These are phyloP conservation scores for Drosophila gaucha DNA, from an alignment of 2,888 invertebrate genomes.

Conservation along the genomic window DNA sequence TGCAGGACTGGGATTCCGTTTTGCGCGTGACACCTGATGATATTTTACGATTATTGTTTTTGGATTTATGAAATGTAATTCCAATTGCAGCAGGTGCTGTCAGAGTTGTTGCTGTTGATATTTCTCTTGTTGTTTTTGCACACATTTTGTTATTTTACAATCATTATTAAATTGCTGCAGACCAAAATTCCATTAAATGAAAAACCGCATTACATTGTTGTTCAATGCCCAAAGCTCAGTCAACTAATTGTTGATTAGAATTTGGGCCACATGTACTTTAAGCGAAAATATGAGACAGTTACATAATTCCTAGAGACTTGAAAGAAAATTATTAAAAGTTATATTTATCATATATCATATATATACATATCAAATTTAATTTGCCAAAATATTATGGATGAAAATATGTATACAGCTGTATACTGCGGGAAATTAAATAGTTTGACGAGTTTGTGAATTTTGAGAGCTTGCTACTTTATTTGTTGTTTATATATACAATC, in stretches of 20 bases:
- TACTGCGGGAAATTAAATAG: too few species aligned
- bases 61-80: conserved; percentile 78
- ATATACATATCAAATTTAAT: too few species aligned
- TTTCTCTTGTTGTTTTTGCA: conserved; percentile 13
- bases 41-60: conserved; percentile 80
- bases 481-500: neutral
- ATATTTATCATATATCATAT: too few species aligned
- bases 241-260: conserved; percentile 43
- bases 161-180: conserved; percentile 45
- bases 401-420: too few species aligned
- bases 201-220: conserved; percentile 41
- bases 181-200: conserved; percentile 56
- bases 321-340: too few species aligned
- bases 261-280: neutral
- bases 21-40: conserved; percentile 79
- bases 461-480: neutral
- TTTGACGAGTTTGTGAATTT: too few species aligned
- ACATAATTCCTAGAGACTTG: too few species aligned
- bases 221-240: conserved; percentile 32
- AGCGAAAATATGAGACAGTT: neutral
- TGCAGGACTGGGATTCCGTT: conserved; percentile 35
- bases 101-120: conserved; percentile 19
- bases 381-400: too few species aligned
- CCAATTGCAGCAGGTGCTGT: conserved; percentile 62
- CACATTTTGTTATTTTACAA: conserved; percentile 38